phyloP scores from a whole-genome alignment of 1,140 invertebrate genomes.

The Trachelipus rathkii region DNA sequence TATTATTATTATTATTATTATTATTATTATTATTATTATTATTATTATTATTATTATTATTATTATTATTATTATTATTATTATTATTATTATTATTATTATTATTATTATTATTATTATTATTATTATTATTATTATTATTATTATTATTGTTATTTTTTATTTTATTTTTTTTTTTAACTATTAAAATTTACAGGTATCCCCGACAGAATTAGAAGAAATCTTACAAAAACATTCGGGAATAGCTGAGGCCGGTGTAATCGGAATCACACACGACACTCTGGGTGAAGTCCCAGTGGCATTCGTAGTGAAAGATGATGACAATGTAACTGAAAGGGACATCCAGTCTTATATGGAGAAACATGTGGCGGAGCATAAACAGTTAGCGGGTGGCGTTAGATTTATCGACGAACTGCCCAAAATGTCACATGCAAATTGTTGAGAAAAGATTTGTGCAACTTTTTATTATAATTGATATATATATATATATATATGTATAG shows the following conservation, averaged over 20 bases:
- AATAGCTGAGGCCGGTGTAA: slow-evolving; percentile 56
- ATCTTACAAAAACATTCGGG: slow-evolving; percentile 53
- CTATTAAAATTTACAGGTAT: slow-evolving; percentile 47
- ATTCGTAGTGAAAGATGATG: slow-evolving; percentile 48
- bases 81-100: too few relatives aligned
- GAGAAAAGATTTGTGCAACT: slow-evolving; percentile 4
- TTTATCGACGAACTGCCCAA: slow-evolving; percentile 11
- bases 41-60: too few relatives aligned
- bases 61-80: too few relatives aligned
- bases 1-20: too few relatives aligned
- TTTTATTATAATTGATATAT: too few relatives aligned
- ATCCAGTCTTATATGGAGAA: slow-evolving; percentile 41
- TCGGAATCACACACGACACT: slow-evolving; percentile 55
- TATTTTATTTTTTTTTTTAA: too few relatives aligned
- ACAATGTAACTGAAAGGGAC: slow-evolving; percentile 32
- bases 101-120: too few relatives aligned
- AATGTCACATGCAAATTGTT: slow-evolving; percentile 23
- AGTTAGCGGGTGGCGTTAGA: slow-evolving; percentile 10
- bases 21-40: too few relatives aligned
- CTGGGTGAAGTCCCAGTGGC: slow-evolving; percentile 56
- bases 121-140: too few relatives aligned
- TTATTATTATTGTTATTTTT: too few relatives aligned
- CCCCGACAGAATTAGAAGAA: slow-evolving; percentile 51
- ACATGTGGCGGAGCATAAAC: slow-evolving; percentile 13
- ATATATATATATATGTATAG: too few relatives aligned